phyloP scores from a whole-genome alignment of 2,888 invertebrate genomes.

The Dasysyrphus albostriatus region DNA sequence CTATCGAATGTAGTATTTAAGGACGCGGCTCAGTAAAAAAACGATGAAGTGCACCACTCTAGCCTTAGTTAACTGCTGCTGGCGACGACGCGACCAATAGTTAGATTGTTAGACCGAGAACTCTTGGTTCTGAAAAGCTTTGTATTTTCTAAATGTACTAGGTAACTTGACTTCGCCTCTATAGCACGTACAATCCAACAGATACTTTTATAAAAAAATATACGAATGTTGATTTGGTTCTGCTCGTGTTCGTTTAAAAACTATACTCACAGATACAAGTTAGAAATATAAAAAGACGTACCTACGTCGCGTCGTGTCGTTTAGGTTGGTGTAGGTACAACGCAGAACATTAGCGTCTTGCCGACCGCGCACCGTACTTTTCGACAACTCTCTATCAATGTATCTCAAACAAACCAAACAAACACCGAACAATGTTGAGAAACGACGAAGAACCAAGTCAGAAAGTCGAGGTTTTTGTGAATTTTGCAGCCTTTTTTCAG shows the following conservation, averaged over 20 bases:
- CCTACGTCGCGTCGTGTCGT: background rate
- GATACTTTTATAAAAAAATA: slow-evolving; percentile 66
- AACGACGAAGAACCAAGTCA: slow-evolving; percentile 61
- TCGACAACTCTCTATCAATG: slow-evolving; percentile 51
- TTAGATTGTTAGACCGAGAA: slow-evolving; percentile 72
- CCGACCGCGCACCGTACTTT: slow-evolving; percentile 30
- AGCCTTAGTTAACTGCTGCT: slow-evolving; percentile 67
- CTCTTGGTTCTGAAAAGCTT: slow-evolving; percentile 61
- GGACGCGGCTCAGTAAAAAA: slow-evolving; percentile 33
- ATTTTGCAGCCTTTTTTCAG: slow-evolving; percentile 56
- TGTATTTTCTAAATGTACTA: slow-evolving; percentile 54
- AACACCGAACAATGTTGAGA: slow-evolving; percentile 52
- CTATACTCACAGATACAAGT: slow-evolving; percentile 57
- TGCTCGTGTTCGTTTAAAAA: slow-evolving; percentile 30
- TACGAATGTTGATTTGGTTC: slow-evolving; percentile 20
- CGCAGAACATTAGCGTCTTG: slow-evolving; percentile 10
- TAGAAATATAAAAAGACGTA: slow-evolving; percentile 40
- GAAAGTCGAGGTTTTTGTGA: slow-evolving; percentile 27
- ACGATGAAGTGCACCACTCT: slow-evolving; percentile 45
- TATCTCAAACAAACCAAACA: slow-evolving; percentile 23
- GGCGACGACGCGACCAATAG: slow-evolving; percentile 73
- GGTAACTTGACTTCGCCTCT: background rate
- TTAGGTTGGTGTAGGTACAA: slow-evolving; percentile 5
- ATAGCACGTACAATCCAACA: slow-evolving; percentile 36
- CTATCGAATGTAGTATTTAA: background rate